Evolutionary conservation across 1,140 invertebrate species (phyloP), one percentile per base, ranked within the genome.

Genomic region (Caerostris darwini): DNA sequence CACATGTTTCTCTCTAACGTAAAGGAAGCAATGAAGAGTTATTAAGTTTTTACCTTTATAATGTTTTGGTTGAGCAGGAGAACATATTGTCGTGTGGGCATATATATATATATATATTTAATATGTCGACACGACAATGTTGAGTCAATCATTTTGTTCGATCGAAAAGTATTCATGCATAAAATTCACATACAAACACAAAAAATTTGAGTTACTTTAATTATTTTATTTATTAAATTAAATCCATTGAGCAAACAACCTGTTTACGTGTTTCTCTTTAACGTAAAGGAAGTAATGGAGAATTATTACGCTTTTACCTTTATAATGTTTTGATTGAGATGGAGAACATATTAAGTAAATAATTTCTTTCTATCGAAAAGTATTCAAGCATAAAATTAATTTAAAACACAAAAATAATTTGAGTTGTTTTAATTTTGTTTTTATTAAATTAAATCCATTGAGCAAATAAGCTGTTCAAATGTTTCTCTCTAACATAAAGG

Each of bases 401-500:
- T n/a, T n/a, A n/a, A n/a, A n/a, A n/a, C n/a, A n/a, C n/a, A n/a
- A n/a, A n/a, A n/a, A n/a, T n/a, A n/a, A n/a, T n/a, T n/a, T n/a
- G n/a, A n/a, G n/a, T n/a, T n/a, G n/a, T n/a, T n/a, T n/a, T n/a
- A n/a, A n/a, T n/a, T n/a, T n/a, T n/a, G n/a, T n/a, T n/a, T n/a
- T n/a, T n/a, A n/a, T n/a, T n/a, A n/a, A n/a, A n/a, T n/a, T n/a
- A n/a, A n/a, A n/a, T 69, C 56, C 53, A 56, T 53, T 69, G 8
- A 7, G 19, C 53, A 67, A 59, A 91, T 61, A 69, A 91, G 89
- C 67, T 91, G 89, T 57, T 91, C 86, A 77, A 19, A 34, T 77
- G 56, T n/a, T 85, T 8, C 8, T 34, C 54, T 58, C 54, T 85
- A 85, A 85, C 58, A 56, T 59, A 56, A 59, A 85, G 50, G 82